Evolutionary conservation across 2,113 vertebrate species (phyloP), one percentile per base, ranked within the genome.

Genomic region (Oreotrochilus melanogaster): DNA sequence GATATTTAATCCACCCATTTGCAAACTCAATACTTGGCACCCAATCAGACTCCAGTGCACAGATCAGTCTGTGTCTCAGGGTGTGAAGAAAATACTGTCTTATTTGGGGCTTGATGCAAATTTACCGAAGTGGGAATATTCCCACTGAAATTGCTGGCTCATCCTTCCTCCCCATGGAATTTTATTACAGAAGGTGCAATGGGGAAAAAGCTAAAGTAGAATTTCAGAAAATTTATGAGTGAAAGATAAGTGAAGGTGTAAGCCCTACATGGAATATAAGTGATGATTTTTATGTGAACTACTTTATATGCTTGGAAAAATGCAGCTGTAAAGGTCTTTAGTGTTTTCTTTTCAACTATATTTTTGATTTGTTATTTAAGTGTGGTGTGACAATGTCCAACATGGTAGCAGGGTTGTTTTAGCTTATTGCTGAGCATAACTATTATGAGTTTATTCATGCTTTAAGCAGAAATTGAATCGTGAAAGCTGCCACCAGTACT

Each of bases 1-100:
- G 72, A 21, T 86, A 51, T 48, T 56, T 95, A 72, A 92, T 84
- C 72, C 62, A 61, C 33, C 45, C 73, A 33, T 92, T 94, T 92
- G 42, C 66, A 79, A 70, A 5, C 61, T 88, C 76, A 25, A 1
- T 92, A 57, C 42, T 80, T 89, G 89, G 66, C 87, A 82, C 60
- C 78, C 58, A 60, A 28, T 91, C 86, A 85, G 73, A 72, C 62
- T 80, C 54, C 70, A 51, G 6, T 14, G 4, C 19, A 37, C 35
- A 37, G 35, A 37, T 37, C 35, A 22, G 24, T 31, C 73, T 65
- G 30, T 61, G 31, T 87, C 75, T 50, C 58, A 70, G 30, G 57
- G 31, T 18, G 39, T 31, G 57, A 51, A 64, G 85, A 62, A 92
- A 42, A 58, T 24, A 7, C 9, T 73, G 67, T 27, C 11, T 31